Evolutionary conservation across 64 coral and sea anemone genomes (phyloP), one percentile per base, ranked within the genome.

Genomic region (Porites lutea): DNA sequence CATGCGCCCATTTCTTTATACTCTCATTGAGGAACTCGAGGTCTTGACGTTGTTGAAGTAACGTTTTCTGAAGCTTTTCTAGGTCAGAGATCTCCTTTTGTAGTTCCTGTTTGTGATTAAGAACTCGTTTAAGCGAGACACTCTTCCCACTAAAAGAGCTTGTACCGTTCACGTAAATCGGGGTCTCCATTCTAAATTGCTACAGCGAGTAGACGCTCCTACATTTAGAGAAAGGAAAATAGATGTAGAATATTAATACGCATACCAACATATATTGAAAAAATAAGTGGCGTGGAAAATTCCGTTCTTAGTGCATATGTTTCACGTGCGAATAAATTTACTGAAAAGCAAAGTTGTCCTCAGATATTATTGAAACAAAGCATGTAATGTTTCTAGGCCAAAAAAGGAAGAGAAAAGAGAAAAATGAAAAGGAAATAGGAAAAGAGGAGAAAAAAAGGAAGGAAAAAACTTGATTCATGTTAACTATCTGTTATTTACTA

Each of bases 51-150:
- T 97, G 92, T 19, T 86, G 87, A 52, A 86, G 45, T 37, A 97
- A 83, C 7, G 92, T 88, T n/a, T 94, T 97, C 71, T 97, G 77
- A 20, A 97, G 79, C 74, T 88, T 91, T 47, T 94, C 92, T 3
- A 97, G 44, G 6, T 90, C 88, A 45, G 79, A 23, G 51, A 97
- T 87, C 18, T 93, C 80, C 3, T 93, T 52, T 13, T 89, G n/a
- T 19, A 97, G 76, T 27, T 97, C 92, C 61, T 93, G 65, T 45
- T 91, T 94, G 63, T 89, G 88, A 72, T 73, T 78, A 16, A 82
- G n/a, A 2, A 97, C 88, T 78, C 95, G 58, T 78, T 97, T 97
- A 7, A 97, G 50, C 22, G 95, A 97, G 43, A 97, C 77, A 37
- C 90, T 97, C 59, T 97, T 97, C 27, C 93, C 92, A 47, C 57